These are phyloP conservation scores for Calliopsis andreniformis DNA, from an alignment of 1,140 invertebrate species.

Conservation along the genomic window DNA sequence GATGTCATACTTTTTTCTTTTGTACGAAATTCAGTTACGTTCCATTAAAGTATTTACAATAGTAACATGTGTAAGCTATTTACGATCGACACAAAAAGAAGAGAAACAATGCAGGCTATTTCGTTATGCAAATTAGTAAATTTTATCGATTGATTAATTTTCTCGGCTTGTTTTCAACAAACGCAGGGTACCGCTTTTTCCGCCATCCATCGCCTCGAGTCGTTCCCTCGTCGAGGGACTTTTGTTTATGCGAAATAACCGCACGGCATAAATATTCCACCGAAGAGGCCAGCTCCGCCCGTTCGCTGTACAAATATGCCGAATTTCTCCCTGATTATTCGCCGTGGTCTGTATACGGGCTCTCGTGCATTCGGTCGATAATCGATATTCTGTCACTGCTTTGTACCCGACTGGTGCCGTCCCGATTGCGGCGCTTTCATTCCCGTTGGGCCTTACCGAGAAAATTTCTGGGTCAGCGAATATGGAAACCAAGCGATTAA, in stretches of 20 bases:
- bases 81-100: too few relatives aligned
- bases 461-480: slow-evolving; percentile 42
- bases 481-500: slow-evolving; percentile 35
- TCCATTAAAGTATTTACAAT: too few relatives aligned
- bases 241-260: slow-evolving; percentile 35
- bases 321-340: slow-evolving; percentile 40
- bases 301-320: slow-evolving; percentile 43
- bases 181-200: neutral
- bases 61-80: too few relatives aligned
- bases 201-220: neutral
- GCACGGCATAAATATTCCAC: slow-evolving; percentile 31
- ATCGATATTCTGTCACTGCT: slow-evolving; percentile 35
- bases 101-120: too few relatives aligned
- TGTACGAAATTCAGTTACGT: too few relatives aligned
- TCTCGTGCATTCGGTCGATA: neutral
- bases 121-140: too few relatives aligned
- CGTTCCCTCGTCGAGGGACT: neutral
- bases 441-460: slow-evolving; percentile 1
- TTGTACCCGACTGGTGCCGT: neutral
- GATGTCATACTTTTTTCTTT: too few relatives aligned
- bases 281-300: slow-evolving; percentile 12
- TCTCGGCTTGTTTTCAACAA: too few relatives aligned
- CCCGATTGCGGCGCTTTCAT: slow-evolving; percentile 14
- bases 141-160: too few relatives aligned
- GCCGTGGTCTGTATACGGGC: neutral